Conservation (phyloP, 2,797 vertebrate genomes). For the Spea hammondii region DNA sequence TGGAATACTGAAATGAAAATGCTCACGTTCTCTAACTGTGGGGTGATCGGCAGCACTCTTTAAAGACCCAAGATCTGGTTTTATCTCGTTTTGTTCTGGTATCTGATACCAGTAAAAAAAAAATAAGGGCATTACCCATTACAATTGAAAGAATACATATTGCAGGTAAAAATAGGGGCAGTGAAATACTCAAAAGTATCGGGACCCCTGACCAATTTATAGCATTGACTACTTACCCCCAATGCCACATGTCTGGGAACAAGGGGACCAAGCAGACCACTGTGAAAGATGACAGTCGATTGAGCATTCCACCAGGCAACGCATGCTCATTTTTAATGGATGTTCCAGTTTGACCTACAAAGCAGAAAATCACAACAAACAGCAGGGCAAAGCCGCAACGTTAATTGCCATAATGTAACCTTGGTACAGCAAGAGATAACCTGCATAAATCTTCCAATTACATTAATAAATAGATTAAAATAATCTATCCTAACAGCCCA, state of each 20-base stretch:
- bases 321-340: constrained; percentile 67
- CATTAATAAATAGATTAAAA: not conserved
- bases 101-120: no score
- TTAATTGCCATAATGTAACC: not conserved
- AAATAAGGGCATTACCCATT: no score
- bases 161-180: no score
- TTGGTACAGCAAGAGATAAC: not conserved
- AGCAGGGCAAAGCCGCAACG: not conserved
- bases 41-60: no score
- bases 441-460: not conserved
- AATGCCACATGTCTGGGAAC: constrained; percentile 84
- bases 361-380: not conserved
- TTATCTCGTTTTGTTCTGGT: not conserved
- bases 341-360: constrained; percentile 75
- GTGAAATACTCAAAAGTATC: no score
- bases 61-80: no score
- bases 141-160: no score
- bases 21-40: no score
- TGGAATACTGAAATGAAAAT: no score
- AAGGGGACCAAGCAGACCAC: constrained; percentile 88
- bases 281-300: constrained; percentile 86
- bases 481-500: no score
- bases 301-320: constrained; percentile 80
- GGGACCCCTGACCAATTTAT: no score
- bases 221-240: constrained; percentile 70